Base-by-base conservation (phyloP, 2,113 vertebrate species). In the Brienomyrus brachyistius region DNA sequence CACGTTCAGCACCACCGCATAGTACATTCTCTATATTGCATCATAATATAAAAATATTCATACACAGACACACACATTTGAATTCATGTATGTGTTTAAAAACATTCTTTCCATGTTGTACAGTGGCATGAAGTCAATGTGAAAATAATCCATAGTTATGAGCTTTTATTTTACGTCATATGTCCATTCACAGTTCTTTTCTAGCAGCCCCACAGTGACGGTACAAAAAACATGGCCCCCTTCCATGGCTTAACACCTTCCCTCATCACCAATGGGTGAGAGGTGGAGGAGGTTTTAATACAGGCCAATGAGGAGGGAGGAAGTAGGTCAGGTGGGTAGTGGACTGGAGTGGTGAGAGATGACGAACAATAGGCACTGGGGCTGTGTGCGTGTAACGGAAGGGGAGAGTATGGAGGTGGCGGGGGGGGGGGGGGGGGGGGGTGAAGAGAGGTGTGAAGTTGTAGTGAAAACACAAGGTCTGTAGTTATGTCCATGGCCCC, bases 31-130 rank as follows among this genome's bases (percentile, higher is more conserved):
- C 94, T 93, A 94, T 95, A 96, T 96, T 96, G 95, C 96, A 96
- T 96, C 93, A 92, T 94, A 92, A 94, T 96, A 96, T 95, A 96
- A 96, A 96, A 96, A 96, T 96, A 96, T 94, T 96, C 95, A 95
- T 93, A 95, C 94, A 92, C 85, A 87, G 50, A n/a, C 85, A 87
- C 85, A 86, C n/a, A 54, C 85, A 87, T 87, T 19, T 56, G 10
- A 31, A 45, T 88, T 40, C 19, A 40, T 40, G 56, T 47, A 43
- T 94, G 35, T 90, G 91, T 94, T 92, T 93, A 87, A 94, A 95
- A 95, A 96, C 94, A 95, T 95, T 95, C 93, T 93, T 94, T 93
- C 91, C 89, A 87, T 95, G 95, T 95, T 96, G 94, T 96, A 95
- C 95, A 94, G 94, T 95, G 95, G 95, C 95, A 95, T 94, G 94